Percentiles rank a stretch among this genome's conserved stretches.
Evolutionary conservation across 2,113 vertebrate species (phyloP).

Genomic region (Capreolus pygargus): DNA sequence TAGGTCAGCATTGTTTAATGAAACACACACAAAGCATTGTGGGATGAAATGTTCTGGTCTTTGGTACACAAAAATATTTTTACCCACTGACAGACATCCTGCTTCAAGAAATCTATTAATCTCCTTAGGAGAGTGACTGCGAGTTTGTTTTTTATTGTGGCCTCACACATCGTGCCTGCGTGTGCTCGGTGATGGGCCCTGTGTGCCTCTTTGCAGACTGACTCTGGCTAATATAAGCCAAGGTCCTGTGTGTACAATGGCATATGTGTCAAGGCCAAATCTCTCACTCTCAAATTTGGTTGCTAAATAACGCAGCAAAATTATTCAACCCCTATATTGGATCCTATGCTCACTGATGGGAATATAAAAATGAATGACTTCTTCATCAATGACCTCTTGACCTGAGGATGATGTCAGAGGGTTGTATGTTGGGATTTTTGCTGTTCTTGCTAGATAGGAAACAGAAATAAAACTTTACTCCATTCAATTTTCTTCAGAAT

Average conservation of each 20-base stretch:
- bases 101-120: not conserved
- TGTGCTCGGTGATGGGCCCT: not conserved
- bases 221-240: not conserved
- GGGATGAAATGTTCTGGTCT: not conserved
- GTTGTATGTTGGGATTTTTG: not conserved
- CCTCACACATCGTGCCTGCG: not conserved
- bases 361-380: not conserved
- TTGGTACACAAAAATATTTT: not conserved
- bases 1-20: not conserved
- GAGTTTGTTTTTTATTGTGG: not conserved
- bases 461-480: not conserved
- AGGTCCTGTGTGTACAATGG: too few relatives aligned
- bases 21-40: not conserved
- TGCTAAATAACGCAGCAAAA: not conserved
- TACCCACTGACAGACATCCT: not conserved
- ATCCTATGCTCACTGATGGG: not conserved
- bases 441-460: not conserved
- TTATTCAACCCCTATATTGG: not conserved
- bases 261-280: not conserved
- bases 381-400: not conserved
- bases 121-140: not conserved
- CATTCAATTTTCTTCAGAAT: not conserved
- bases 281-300: not conserved
- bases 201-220: not conserved
- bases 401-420: not conserved